Evolutionary conservation across 2,797 vertebrate species (phyloP).

Genomic region (Ptychobarbus kaznakovi): DNA sequence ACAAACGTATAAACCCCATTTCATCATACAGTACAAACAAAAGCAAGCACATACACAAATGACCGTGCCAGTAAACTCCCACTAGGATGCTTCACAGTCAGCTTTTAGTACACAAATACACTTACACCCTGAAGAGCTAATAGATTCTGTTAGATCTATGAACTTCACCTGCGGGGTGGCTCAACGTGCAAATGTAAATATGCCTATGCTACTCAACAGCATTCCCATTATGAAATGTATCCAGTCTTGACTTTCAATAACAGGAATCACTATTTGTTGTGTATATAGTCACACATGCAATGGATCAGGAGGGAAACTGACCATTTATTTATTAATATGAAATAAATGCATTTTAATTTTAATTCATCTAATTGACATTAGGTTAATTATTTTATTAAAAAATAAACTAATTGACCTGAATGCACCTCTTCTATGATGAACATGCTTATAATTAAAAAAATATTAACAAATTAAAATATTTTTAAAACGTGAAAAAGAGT

Average conservation of each 20-base stretch:
- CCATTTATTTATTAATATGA: not conserved
- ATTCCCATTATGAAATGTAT: not conserved
- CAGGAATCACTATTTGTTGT: not conserved
- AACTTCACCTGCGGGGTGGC: not conserved
- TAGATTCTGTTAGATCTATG: constrained; percentile 30
- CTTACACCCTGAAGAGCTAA: constrained; percentile 3
- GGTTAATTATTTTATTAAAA: too few species aligned
- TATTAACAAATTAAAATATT: not conserved
- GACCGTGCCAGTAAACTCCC: not conserved
- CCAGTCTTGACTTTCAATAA: not conserved
- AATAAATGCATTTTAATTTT: not conserved
- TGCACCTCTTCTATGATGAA: not conserved
- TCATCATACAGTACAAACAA: constrained; percentile 23
- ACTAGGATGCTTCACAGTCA: constrained; percentile 4
- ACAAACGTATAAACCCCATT: constrained; percentile 4
- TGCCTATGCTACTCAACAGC: not conserved
- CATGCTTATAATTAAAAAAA: not conserved
- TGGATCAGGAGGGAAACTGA: too few species aligned
- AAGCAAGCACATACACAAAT: constrained; percentile 46
- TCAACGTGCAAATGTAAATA: constrained; percentile 19
- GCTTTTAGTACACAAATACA: constrained; percentile 28
- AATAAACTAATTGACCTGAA: not conserved
- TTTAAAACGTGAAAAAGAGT: not conserved
- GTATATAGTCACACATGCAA: not conserved
- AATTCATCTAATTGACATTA: not conserved